Conservation (phyloP, 2,888 invertebrate species). For the Aphidius colemani region DNA sequence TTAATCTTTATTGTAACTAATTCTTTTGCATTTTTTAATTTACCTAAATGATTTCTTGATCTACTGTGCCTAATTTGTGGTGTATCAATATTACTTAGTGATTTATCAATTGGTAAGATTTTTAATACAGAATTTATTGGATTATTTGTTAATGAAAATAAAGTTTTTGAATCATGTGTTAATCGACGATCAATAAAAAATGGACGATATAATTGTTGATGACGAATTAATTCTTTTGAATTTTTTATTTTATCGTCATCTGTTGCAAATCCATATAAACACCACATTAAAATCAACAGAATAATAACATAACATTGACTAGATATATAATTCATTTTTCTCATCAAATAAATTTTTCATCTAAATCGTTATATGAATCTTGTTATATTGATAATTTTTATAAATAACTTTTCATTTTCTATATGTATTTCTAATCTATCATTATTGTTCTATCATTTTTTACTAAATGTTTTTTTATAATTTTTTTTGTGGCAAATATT, state of each 20-base stretch:
- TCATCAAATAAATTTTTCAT: neutral
- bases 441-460: too few species aligned
- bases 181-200: constrained; percentile 51
- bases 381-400: too few species aligned
- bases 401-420: too few species aligned
- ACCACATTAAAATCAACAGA: constrained; percentile 1
- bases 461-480: too few species aligned
- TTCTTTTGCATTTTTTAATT: constrained; percentile 26
- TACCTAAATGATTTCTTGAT: constrained; percentile 55
- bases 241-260: constrained; percentile 40
- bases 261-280: neutral
- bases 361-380: neutral
- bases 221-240: constrained; percentile 46
- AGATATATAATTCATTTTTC: constrained; percentile 4
- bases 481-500: too few species aligned
- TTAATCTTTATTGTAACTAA: neutral
- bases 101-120: constrained; percentile 13
- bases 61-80: constrained; percentile 61
- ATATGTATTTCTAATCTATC: too few species aligned
- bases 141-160: neutral
- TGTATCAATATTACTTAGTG: constrained; percentile 40
- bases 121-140: neutral
- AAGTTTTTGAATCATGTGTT: constrained; percentile 24
- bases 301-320: neutral
- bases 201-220: constrained; percentile 51